Conservation (phyloP, 2,113 vertebrate species). For the Apistogramma diplotaenia region DNA sequence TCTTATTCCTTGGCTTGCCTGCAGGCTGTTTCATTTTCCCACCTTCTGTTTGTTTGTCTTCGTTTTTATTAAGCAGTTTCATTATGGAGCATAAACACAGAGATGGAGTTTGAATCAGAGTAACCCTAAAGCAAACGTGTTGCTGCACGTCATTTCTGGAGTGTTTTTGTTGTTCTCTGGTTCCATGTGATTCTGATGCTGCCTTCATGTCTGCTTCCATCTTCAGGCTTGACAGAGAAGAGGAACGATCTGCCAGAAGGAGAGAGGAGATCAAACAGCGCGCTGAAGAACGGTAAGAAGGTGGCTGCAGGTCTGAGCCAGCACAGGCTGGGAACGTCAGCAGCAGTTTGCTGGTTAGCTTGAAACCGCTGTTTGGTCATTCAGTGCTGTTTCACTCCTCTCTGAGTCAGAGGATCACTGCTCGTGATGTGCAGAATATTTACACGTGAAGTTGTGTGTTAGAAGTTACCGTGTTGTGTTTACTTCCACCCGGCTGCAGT, state of each 20-base stretch:
- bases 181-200: not conserved
- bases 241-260: slow-evolving; percentile 63
- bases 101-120: not conserved
- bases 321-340: not conserved
- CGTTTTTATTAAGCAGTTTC: not conserved
- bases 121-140: not conserved
- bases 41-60: not conserved
- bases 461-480: not conserved
- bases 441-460: not conserved
- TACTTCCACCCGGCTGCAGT: not conserved
- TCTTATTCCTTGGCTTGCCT: not conserved
- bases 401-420: not conserved
- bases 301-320: not conserved
- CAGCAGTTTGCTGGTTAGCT: not conserved
- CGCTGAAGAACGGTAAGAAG: slow-evolving; percentile 71
- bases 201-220: not conserved
- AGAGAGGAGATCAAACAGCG: slow-evolving; percentile 73
- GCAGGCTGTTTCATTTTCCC: not conserved
- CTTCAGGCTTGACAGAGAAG: slow-evolving; percentile 68
- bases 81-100: not conserved
- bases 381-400: not conserved
- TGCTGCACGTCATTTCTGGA: not conserved
- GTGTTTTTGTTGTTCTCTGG: not conserved
- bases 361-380: not conserved
- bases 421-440: not conserved